Conservation (phyloP, 2,113 vertebrate species). For the Neotoma lepida region DNA sequence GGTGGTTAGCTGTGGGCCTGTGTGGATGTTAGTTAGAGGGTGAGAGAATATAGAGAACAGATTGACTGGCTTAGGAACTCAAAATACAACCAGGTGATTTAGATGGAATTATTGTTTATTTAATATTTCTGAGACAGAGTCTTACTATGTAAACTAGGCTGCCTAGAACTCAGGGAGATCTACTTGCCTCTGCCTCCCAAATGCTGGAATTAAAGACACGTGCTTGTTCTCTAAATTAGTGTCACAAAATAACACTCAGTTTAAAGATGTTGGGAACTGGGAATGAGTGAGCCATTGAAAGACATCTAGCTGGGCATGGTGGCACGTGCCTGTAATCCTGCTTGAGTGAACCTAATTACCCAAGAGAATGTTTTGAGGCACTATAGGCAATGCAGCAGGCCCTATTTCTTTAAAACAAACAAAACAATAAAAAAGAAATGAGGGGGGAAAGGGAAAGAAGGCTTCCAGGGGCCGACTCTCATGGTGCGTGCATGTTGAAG, state of each 20-base stretch:
- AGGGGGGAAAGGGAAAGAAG: background rate
- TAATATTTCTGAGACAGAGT: background rate
- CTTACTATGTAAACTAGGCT: background rate
- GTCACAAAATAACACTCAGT: background rate
- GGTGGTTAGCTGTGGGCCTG: too few species aligned
- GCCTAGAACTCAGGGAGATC: background rate
- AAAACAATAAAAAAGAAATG: background rate
- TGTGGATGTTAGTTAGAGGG: background rate
- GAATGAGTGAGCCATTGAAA: background rate
- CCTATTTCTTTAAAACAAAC: background rate
- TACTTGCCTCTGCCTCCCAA: background rate
- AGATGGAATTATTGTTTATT: background rate
- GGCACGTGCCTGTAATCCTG: background rate
- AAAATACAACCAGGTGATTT: conserved; percentile 3
- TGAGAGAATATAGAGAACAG: background rate
- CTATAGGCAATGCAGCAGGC: background rate
- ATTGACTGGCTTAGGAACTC: background rate
- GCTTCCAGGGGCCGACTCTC: background rate
- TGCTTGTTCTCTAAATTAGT: background rate
- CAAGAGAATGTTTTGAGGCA: background rate
- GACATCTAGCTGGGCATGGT: background rate
- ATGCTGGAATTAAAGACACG: background rate
- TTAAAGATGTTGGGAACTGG: background rate
- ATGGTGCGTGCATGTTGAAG: background rate
- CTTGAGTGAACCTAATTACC: background rate